A percentile compares a stretch with the other conserved stretches of the same genome.
Conservation (phyloP, 2,113 vertebrate genomes). For the Rutilus rutilus region DNA sequence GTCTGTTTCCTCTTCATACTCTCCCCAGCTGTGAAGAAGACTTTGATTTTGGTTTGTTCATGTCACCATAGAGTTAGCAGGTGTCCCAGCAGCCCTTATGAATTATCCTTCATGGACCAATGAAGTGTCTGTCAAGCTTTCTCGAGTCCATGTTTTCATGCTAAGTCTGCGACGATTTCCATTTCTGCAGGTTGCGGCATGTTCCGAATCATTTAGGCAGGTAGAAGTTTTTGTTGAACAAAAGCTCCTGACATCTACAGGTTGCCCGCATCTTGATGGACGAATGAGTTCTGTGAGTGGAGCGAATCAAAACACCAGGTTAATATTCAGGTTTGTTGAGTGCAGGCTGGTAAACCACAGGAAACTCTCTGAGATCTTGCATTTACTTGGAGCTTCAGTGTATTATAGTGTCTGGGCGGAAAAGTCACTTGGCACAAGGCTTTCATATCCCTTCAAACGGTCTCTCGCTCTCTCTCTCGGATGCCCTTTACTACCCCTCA, state of each 20-base stretch:
- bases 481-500: constrained; percentile 20
- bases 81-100: constrained; percentile 7
- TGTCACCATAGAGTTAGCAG: constrained; percentile 26
- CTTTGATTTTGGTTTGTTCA: constrained; percentile 24
- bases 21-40: constrained; percentile 28
- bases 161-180: not conserved
- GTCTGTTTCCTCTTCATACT: constrained; percentile 20
- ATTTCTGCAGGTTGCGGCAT: not conserved
- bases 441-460: constrained; percentile 32
- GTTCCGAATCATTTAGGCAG: not conserved
- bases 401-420: constrained; percentile 5
- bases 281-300: not conserved
- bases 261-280: not conserved
- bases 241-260: not conserved
- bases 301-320: constrained; percentile 2
- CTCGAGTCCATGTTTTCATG: not conserved
- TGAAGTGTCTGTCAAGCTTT: not conserved
- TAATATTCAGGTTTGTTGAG: constrained; percentile 20
- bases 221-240: not conserved
- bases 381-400: constrained; percentile 30
- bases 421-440: constrained; percentile 28
- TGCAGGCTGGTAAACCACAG: not conserved
- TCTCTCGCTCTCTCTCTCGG: not conserved
- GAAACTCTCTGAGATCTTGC: not conserved
- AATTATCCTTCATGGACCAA: constrained; percentile 23